Evolutionary conservation across 2,797 vertebrate species (phyloP).

Genomic region (Calcarius lapponicus): DNA sequence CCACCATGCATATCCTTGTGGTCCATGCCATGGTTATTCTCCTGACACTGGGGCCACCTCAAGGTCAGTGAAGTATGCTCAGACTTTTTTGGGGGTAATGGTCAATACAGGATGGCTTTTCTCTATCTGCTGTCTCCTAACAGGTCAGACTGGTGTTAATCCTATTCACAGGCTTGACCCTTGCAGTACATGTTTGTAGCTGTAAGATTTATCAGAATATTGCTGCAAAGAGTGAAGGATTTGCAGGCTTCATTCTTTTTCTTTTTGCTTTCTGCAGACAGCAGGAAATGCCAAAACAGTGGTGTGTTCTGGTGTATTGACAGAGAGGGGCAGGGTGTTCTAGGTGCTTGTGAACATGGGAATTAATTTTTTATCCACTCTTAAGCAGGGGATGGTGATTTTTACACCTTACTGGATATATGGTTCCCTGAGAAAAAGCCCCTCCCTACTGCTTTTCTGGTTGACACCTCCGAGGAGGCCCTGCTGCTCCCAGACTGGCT

Average conservation of each 20-base stretch:
- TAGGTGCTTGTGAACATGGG: background rate
- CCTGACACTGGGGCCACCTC: constrained; percentile 86
- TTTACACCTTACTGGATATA: constrained; percentile 89
- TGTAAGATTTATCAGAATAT: background rate
- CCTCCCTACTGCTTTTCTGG: constrained; percentile 95
- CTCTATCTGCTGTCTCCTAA: background rate
- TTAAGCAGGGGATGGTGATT: constrained; percentile 86
- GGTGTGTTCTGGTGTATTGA: background rate
- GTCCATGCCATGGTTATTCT: constrained; percentile 99
- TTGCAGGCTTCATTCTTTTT: background rate
- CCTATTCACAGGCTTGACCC: background rate
- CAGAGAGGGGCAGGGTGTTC: background rate
- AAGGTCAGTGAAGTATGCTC: constrained; percentile 67
- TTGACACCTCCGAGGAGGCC: constrained; percentile 97
- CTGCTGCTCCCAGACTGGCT: constrained; percentile 96
- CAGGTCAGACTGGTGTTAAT: background rate
- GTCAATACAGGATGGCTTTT: background rate
- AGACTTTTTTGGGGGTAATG: background rate
- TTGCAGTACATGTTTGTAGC: background rate
- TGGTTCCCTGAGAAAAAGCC: constrained; percentile 99
- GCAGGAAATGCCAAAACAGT: background rate
- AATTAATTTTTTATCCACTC: background rate
- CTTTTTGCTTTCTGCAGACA: background rate
- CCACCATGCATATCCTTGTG: constrained; percentile 99
- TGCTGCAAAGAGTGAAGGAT: background rate